Evolutionary conservation across 2,797 vertebrate species (phyloP), one percentile per base, ranked within the genome.

Genomic region (Pseudomugil gertrudae): DNA sequence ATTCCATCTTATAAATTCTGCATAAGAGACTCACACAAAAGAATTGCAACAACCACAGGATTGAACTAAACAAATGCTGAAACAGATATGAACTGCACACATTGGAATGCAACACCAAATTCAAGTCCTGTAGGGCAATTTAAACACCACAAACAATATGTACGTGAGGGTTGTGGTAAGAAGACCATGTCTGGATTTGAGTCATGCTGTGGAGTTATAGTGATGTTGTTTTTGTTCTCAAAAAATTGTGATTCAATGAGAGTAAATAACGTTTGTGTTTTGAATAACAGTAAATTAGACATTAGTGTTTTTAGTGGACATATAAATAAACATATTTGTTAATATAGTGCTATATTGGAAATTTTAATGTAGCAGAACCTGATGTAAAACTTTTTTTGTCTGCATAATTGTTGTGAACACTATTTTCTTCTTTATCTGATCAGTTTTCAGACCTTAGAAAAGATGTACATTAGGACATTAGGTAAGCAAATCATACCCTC

Each of bases 141-240:
- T 40, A 40, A 40, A 15, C 38, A 40, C 15, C 47, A 50, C 9
- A 23, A 50, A 50, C 47, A 26, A 24, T 24, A 50, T 48, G 23
- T 23, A 48, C 23, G 47, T 50, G 47, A 50, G 23, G 47, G 47
- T 50, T 50, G 47, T 50, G 47, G 47, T 50, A 50, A 50, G 26
- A 50, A 14, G 23, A 50, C 13, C 1, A 23, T 50, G 47, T 26
- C 21, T 10, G 43, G 43, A 21, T 47, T 47, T 47, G 43, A 47
- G 43, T 47, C 43, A 47, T 47, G 21, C 47, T 26, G 23, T 26
- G 23, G 47, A 26, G 11, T 26, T 50, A 50, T 23, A 50, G 9
- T 23, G 21, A 19, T 47, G 45, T 9, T 48, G 45, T 9, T 50
- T 50, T 26, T 26, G 23, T 23, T 26, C 10, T 2, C 0, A 26